Conservation (phyloP, 2,113 vertebrate species). For the Felis chaus region DNA sequence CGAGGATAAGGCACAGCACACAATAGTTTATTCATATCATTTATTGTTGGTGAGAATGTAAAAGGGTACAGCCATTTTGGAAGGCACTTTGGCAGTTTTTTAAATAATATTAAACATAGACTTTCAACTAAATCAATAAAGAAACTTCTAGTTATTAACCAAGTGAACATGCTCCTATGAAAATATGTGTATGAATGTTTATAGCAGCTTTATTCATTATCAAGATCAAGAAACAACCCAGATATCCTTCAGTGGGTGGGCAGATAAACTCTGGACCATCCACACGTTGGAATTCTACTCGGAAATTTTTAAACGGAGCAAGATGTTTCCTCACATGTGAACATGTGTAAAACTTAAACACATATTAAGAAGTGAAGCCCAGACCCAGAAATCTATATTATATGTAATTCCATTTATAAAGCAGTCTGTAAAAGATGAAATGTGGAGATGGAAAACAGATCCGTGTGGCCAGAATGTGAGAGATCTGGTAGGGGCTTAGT, state of each 20-base stretch:
- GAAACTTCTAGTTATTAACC: neutral
- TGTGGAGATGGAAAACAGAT: neutral
- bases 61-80: neutral
- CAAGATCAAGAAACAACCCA: neutral
- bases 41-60: neutral
- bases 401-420: neutral
- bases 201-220: neutral
- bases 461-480: neutral
- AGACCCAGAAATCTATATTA: neutral
- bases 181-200: neutral
- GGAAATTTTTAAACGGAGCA: neutral
- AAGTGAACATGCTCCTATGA: neutral
- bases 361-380: neutral
- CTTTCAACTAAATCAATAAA: neutral
- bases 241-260: neutral
- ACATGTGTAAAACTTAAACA: neutral
- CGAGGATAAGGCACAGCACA: neutral
- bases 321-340: neutral
- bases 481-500: too few relatives aligned
- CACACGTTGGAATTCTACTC: neutral
- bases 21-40: neutral
- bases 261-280: neutral
- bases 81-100: neutral
- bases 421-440: neutral
- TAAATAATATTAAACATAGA: neutral